Base-by-base conservation (phyloP, 2,797 vertebrate species). In the Lacerta viridis region DNA sequence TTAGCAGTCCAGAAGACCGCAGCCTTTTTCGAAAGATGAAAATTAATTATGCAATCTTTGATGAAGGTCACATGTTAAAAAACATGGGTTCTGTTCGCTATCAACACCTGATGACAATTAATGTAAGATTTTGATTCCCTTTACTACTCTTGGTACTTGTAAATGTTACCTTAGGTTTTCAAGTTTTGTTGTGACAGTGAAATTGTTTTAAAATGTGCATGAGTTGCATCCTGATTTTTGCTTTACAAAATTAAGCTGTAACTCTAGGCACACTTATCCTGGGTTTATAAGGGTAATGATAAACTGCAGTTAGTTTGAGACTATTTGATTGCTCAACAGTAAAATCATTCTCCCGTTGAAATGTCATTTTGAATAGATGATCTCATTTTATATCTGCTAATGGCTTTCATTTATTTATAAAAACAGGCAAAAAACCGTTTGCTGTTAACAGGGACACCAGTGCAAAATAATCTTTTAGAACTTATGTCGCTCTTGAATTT, bases 61-160 rank as follows among this genome's bases (percentile, higher is more conserved):
- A 99, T 93, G 99, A 99, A 96, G 99, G 99, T 71, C 99, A 99
- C 92, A 99, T 99, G 99, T 96, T 99, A 90, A 99, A 99, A 96
- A 99, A 99, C 92, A 99, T 99, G 99, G 98, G 98, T 93, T 96
- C 98, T 2, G 90, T 98, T 72, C 98, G 99, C 91, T 99, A 99
- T 94, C 98, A 98, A 93, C 98, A 99, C 93, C 98, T 99, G 55
- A 99, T 99, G 99, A 97, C 98, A 64, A 98, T 99, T 93, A 99
- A 99, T 81, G 99, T 99, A 95, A 98, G 98, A 74, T 2, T 36
- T n/a, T 85, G 61, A n/a, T 86, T 27, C 4, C 8, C 90, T 90
- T 91, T 10, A 20, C 61, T 8, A 23, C 61, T 84, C 46, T 72
- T 83, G 85, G 59, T 9, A 72, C 18, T 61, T 20, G 79, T 55